These are phyloP conservation scores for Zosterops japonicus DNA, from an alignment of 2,113 vertebrate genomes.

Conservation along the genomic window DNA sequence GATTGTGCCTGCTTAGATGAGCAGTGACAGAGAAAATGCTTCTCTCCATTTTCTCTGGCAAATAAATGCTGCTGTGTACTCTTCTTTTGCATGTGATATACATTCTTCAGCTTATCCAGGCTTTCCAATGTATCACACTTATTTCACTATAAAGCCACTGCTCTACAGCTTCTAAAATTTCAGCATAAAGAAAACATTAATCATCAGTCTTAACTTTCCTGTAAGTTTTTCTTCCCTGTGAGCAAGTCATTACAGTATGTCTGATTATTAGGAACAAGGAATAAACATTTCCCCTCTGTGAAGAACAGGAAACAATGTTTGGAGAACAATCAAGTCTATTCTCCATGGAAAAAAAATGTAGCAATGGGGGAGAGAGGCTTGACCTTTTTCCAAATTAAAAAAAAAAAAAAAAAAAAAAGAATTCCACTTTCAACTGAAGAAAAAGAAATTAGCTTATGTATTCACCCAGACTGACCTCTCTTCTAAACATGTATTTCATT, in stretches of 20 bases:
- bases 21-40: not conserved
- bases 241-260: constrained; percentile 32
- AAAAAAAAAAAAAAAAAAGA: not conserved
- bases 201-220: not conserved
- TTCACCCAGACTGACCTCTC: not conserved
- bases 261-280: constrained; percentile 49
- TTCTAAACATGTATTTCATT: not conserved
- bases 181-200: not conserved
- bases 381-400: constrained; percentile 24
- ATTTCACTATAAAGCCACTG: not conserved
- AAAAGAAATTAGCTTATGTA: not conserved
- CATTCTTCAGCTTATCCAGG: not conserved
- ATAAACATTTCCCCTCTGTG: constrained; percentile 63
- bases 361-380: not conserved
- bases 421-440: not conserved
- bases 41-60: not conserved
- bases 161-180: not conserved
- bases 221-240: constrained; percentile 2
- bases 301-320: constrained; percentile 58
- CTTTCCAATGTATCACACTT: not conserved
- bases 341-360: constrained; percentile 44
- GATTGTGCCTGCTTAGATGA: not conserved
- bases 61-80: not conserved
- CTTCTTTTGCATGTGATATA: not conserved
- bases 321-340: constrained; percentile 58